Evolutionary conservation across 2,797 vertebrate genomes (phyloP).

Genomic region (Spinus olivaceus): DNA sequence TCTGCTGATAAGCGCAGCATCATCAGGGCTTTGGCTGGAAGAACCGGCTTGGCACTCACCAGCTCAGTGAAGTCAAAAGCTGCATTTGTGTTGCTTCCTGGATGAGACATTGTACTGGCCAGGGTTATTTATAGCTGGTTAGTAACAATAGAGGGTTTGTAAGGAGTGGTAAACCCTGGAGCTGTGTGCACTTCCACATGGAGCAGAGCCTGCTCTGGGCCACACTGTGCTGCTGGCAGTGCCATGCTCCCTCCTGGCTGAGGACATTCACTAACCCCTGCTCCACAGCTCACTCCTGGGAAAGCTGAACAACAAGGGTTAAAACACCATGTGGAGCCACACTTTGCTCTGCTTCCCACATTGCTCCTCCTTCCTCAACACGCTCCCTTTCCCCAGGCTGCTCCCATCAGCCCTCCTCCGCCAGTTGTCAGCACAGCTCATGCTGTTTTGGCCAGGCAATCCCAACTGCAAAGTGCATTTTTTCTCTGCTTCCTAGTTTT

Average conservation of each 20-base stretch:
- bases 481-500: not conserved
- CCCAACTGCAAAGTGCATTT: not conserved
- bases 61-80: constrained; percentile 53
- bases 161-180: not conserved
- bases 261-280: not conserved
- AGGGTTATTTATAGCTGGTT: constrained; percentile 47
- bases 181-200: not conserved
- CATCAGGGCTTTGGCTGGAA: constrained; percentile 17
- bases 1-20: not conserved
- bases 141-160: constrained; percentile 53
- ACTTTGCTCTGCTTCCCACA: not conserved
- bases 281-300: not conserved
- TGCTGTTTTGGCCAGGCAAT: not conserved
- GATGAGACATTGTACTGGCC: constrained; percentile 50
- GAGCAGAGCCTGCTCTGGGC: not conserved
- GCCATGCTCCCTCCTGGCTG: not conserved
- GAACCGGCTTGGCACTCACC: constrained; percentile 9
- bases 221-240: fast-evolving
- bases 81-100: constrained; percentile 58
- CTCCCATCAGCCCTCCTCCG: not conserved
- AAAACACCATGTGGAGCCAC: not conserved
- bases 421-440: not conserved
- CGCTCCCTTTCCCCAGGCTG: not conserved
- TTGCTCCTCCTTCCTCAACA: not conserved
- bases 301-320: not conserved